A percentile compares a stretch with the other conserved stretches of the same genome.
Evolutionary conservation across 2,113 vertebrate species (phyloP).

Genomic region (Motacilla alba): DNA sequence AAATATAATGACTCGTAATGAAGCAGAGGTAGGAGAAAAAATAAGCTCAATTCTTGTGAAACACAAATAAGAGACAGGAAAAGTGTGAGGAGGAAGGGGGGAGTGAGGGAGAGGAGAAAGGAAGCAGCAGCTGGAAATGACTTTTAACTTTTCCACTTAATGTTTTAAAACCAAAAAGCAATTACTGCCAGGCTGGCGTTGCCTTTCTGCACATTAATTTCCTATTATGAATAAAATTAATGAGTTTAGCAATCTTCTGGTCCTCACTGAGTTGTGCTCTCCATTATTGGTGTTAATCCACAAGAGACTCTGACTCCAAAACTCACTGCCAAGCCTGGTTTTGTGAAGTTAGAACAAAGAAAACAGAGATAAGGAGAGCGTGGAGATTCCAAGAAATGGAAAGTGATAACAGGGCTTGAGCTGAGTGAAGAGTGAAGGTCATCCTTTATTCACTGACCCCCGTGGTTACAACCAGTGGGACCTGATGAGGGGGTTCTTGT

Average conservation of each 20-base stretch:
- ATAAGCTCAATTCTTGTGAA: neutral
- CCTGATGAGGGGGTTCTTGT: neutral
- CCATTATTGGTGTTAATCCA: constrained; percentile 42
- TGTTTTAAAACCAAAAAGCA: constrained; percentile 48
- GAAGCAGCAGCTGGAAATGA: neutral
- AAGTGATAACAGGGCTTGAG: neutral
- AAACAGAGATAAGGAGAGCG: neutral
- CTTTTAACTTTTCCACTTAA: neutral
- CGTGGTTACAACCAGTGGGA: neutral
- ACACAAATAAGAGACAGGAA: neutral
- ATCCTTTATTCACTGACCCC: neutral
- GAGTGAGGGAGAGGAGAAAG: neutral
- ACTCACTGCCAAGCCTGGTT: neutral
- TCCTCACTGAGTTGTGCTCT: constrained; percentile 56
- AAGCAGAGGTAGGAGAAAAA: constrained; percentile 6
- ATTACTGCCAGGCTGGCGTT: constrained; percentile 21
- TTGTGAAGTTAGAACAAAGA: neutral
- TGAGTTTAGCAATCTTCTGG: constrained; percentile 62
- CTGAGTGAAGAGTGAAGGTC: neutral
- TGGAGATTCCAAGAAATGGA: neutral
- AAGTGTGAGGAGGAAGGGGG: neutral
- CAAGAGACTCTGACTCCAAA: neutral
- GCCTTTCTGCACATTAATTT: constrained; percentile 65
- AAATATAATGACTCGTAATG: constrained; percentile 35
- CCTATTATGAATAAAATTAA: constrained; percentile 72